Base-by-base conservation (phyloP, 2,888 invertebrate species). In the Hemaris fuciformis region DNA sequence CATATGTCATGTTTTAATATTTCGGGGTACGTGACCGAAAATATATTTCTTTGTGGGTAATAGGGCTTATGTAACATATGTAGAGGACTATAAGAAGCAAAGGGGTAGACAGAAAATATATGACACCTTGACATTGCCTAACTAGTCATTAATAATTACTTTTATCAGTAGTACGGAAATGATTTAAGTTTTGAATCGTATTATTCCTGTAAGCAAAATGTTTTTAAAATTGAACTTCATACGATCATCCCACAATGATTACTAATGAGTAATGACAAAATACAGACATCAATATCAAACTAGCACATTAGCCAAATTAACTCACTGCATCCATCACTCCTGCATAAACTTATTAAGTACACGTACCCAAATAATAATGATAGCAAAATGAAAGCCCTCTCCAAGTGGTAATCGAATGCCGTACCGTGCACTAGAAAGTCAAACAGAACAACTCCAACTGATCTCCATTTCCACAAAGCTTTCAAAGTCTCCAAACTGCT, bases 401-500 rank as follows among this genome's bases (percentile, higher is more conserved):
- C 8, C 18, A 31, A 13, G 18, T 18, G 8, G 31, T 31, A 18
- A 53, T 53, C 53, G 53, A 31, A 31, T 31, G 27, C 6, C 27
- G 22, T 45, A 45, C 45, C 45, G 8, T 18, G 31, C n/a, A 53
- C 53, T 53, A 31, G 45, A 45, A 45, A 45, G 22, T 23, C 18
- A 31, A 25, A 38, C 38, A 38, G 38, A 38, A n/a, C 10, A 31
- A 53, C 53, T 31, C 27, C 53, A 31, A 27, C 31, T 10, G 31
- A 31, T 53, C 53, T 53, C 53, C 53, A 53, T 53, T 53, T 31
- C 27, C 53, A 31, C 31, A 53, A 53, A 53, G 53, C 53, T 53
- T 53, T 53, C 53, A 53, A 53, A 27, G 53, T 53, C 53, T 53
- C 53, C 27, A 53, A 53, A 53, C 53, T 53, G 31, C 27, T 48